Evolutionary conservation across 2,113 vertebrate species (phyloP).

Genomic region (Callorhinus ursinus): DNA sequence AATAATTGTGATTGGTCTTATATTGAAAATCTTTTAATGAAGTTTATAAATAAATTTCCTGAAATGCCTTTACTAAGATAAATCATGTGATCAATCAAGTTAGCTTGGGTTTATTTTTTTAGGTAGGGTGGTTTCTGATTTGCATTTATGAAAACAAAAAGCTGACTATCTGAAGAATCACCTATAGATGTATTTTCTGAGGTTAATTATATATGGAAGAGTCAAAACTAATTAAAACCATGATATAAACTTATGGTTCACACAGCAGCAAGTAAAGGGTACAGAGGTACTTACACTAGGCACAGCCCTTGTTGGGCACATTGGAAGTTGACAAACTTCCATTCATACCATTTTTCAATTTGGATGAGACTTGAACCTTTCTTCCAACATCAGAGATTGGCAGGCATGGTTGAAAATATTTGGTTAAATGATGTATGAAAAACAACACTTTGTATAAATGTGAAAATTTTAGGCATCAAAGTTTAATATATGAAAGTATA

Average conservation of each 20-base stretch:
- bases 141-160: not conserved
- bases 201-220: not conserved
- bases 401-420: not conserved
- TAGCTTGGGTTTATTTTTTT: not conserved
- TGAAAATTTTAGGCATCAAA: conserved; percentile 1
- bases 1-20: not conserved
- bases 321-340: not conserved
- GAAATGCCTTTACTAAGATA: not conserved
- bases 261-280: too few species aligned
- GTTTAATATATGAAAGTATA: not conserved
- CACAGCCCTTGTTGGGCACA: not conserved
- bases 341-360: not conserved
- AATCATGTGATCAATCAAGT: not conserved
- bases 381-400: not conserved
- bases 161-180: not conserved
- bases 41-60: not conserved
- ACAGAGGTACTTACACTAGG: not conserved
- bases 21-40: not conserved
- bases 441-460: conserved; percentile 49
- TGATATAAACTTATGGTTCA: not conserved
- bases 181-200: not conserved
- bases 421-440: conserved; percentile 30
- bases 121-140: not conserved
- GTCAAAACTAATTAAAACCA: not conserved
- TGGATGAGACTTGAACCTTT: not conserved